phyloP scores from a whole-genome alignment of 1,140 invertebrate species.

The Himalopsyche phryganea region DNA sequence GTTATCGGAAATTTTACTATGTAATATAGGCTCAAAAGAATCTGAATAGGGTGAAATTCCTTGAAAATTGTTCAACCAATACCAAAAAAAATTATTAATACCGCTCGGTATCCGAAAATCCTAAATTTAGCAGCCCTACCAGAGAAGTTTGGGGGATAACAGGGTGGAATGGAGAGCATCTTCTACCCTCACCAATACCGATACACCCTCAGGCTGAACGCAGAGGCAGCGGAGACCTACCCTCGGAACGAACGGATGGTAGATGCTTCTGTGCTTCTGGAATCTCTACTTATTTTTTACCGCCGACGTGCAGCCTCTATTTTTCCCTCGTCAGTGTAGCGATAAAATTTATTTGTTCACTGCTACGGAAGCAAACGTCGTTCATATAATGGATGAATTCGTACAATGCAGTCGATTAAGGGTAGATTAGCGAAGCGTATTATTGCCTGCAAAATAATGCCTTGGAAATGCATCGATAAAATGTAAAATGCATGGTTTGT shows the following conservation, averaged over 20 bases:
- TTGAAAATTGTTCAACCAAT: no score
- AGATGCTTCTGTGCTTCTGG: conserved; percentile 20
- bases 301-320: conserved; percentile 18
- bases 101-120: neutral
- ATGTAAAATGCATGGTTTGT: conserved; percentile 17
- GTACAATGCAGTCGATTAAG: conserved; percentile 32
- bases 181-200: conserved; percentile 2
- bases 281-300: conserved; percentile 24
- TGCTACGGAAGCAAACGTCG: conserved; percentile 22
- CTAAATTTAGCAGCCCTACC: conserved; percentile 17
- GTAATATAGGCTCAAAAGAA: no score
- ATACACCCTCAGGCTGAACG: conserved; percentile 10
- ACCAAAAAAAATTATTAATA: no score
- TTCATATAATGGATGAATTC: conserved; percentile 29
- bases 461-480: conserved; percentile 8
- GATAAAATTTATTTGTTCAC: conserved; percentile 33
- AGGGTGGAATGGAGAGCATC: conserved; percentile 20
- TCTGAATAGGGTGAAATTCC: no score
- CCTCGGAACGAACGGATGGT: conserved; percentile 13
- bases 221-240: conserved; percentile 2
- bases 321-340: conserved; percentile 25
- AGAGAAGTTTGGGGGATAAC: conserved; percentile 16
- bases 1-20: no score
- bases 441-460: conserved; percentile 32
- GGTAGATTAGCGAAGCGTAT: conserved; percentile 28